phyloP scores from a whole-genome alignment of 2,113 vertebrate genomes.

The Picathartes gymnocephalus region DNA sequence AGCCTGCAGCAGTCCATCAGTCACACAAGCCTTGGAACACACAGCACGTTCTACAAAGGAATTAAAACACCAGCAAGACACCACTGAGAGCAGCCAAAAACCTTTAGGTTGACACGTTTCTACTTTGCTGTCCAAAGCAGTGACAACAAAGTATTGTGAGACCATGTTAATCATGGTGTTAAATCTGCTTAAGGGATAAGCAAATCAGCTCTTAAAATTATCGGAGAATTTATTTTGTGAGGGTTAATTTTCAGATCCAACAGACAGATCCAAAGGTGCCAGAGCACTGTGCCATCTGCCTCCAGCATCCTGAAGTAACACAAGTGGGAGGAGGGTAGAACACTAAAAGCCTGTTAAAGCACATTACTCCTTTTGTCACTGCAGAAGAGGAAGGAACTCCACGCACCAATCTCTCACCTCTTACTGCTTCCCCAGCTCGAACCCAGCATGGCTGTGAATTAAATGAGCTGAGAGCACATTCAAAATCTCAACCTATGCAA shows the following conservation, averaged over 20 bases:
- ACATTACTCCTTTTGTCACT: conserved; percentile 7
- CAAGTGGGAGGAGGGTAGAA: conserved; percentile 55
- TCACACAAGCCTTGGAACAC: neutral
- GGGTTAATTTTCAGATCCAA: neutral
- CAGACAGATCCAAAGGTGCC: neutral
- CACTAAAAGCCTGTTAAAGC: conserved; percentile 18
- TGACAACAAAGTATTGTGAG: neutral
- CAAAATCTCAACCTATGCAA: neutral
- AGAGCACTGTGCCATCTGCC: conserved; percentile 42
- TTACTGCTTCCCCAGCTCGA: neutral
- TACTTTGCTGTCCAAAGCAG: neutral
- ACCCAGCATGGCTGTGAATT: neutral
- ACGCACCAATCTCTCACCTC: neutral
- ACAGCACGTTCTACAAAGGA: neutral
- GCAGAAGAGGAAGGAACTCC: conserved; percentile 20
- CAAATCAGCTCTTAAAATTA: neutral
- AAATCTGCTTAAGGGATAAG: neutral
- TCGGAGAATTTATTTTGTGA: neutral
- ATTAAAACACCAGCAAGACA: conserved; percentile 2
- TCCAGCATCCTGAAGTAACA: conserved; percentile 38
- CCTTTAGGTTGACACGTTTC: neutral
- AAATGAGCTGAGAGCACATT: neutral
- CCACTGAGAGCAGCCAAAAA: neutral
- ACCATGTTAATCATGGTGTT: neutral
- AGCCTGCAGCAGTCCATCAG: neutral